Evolutionary conservation across 2,888 invertebrate genomes (phyloP).

Genomic region (Drosophila cracens): DNA sequence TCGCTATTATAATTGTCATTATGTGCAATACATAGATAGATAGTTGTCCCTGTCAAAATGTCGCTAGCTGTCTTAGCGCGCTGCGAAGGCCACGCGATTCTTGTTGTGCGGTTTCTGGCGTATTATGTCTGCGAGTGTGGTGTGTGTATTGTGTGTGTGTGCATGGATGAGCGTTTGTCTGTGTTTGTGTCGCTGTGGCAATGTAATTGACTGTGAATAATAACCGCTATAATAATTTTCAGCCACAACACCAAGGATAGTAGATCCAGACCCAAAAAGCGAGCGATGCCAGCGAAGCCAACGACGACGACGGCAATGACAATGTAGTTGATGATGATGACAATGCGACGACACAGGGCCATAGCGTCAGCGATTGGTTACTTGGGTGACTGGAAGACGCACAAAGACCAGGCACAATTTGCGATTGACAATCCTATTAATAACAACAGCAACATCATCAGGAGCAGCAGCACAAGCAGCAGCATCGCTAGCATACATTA

Average conservation of each 20-base stretch:
- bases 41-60: constrained; percentile 76
- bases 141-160: constrained; percentile 15
- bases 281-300: constrained; percentile 41
- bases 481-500: constrained; percentile 32
- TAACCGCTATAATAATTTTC: constrained; percentile 82
- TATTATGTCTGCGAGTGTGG: constrained; percentile 1
- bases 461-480: constrained; percentile 22
- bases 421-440: constrained; percentile 79
- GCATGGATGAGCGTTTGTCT: constrained; percentile 14
- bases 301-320: constrained; percentile 44
- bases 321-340: constrained; percentile 75
- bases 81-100: constrained; percentile 32
- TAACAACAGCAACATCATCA: constrained; percentile 54
- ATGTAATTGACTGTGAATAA: constrained; percentile 82
- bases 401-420: constrained; percentile 62
- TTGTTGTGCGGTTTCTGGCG: constrained; percentile 29
- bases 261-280: constrained; percentile 38
- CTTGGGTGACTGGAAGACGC: constrained; percentile 18
- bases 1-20: constrained; percentile 79
- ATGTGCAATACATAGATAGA: constrained; percentile 78
- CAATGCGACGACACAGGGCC: constrained; percentile 30
- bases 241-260: constrained; percentile 61
- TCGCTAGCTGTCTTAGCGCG: constrained; percentile 60
- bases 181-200: constrained; percentile 59
- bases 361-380: constrained; percentile 35